phyloP scores from a whole-genome alignment of 2,888 invertebrate genomes.

The Linyphia triangularis region DNA sequence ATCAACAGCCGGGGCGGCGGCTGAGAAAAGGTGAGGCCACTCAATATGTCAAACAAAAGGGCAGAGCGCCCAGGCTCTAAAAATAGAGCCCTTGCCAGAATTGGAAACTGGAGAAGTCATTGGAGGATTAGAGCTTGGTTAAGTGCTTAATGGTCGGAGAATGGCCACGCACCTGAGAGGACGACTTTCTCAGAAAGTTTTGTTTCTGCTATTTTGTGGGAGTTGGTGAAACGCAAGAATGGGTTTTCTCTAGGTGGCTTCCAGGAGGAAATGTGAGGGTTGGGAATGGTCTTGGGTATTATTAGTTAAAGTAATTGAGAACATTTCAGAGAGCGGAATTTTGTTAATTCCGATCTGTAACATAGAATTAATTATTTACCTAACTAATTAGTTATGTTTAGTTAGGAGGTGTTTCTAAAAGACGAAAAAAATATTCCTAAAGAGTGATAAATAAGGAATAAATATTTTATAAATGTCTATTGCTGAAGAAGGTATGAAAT shows the following conservation, averaged over 20 bases:
- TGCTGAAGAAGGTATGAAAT: no score
- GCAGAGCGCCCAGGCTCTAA: neutral
- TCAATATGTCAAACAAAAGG: conserved; percentile 3
- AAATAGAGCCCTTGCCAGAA: neutral
- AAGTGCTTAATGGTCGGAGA: conserved; percentile 25
- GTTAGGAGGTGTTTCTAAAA: no score
- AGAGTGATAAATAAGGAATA: no score
- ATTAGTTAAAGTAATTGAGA: neutral
- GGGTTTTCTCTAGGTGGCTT: no score
- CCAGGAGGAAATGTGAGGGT: neutral
- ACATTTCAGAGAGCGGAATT: no score
- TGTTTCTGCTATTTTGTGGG: neutral
- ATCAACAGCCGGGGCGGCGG: neutral
- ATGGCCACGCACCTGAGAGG: neutral
- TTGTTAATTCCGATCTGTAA: no score
- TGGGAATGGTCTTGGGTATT: neutral
- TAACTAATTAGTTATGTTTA: no score
- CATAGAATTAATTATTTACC: no score
- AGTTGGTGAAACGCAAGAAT: neutral
- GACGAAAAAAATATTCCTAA: no score
- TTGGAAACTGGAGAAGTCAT: conserved; percentile 5
- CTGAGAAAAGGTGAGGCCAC: neutral
- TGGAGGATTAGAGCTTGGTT: conserved; percentile 5
- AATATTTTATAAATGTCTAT: no score
- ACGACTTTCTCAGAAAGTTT: neutral